A percentile compares a stretch with the other conserved stretches of the same genome.
Evolutionary conservation across 1,140 invertebrate species (phyloP).

Genomic region (silkworm (Bombyx mori)): ASM3026992v2 NC_085111.1:9439001-9439500

Average conservation of each 20-base stretch:
- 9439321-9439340: slow-evolving; percentile 87
- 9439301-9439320: slow-evolving; percentile 57
- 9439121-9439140: no score
- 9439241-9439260: no score
- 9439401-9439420: slow-evolving; percentile 96
- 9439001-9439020: slow-evolving; percentile 91
- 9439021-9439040: slow-evolving; percentile 88
- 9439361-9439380: slow-evolving; percentile 84
- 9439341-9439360: slow-evolving; percentile 87
- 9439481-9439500: slow-evolving; percentile 95
- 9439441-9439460: slow-evolving; percentile 98
- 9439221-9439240: no score
- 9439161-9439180: no score
- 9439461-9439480: slow-evolving; percentile 90
- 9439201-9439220: no score
- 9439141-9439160: no score
- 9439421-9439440: slow-evolving; percentile 95
- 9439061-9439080: background rate
- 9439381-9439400: slow-evolving; percentile 92
- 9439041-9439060: slow-evolving; percentile 73
- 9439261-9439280: no score
- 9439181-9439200: no score
- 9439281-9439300: background rate
- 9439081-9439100: no score
- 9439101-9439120: no score